phyloP scores from a whole-genome alignment of 2,888 invertebrate species.

The Anthoptus insignis region DNA sequence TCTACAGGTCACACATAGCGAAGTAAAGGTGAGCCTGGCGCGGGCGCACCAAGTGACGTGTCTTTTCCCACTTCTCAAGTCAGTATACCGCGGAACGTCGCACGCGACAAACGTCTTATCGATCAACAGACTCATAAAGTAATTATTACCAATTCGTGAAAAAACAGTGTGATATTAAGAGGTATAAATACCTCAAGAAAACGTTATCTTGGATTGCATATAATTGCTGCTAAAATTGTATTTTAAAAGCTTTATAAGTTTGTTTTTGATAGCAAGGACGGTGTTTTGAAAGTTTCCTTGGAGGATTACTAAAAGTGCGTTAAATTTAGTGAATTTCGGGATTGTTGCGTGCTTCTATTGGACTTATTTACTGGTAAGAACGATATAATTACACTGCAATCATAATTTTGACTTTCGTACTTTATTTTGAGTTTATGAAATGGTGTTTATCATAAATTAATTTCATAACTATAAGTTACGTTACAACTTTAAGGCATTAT shows the following conservation, averaged over 20 bases:
- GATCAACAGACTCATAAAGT: conserved; percentile 43
- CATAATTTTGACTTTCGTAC: too few species aligned
- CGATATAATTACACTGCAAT: too few species aligned
- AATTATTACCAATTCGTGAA: conserved; percentile 64
- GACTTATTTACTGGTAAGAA: conserved; percentile 52
- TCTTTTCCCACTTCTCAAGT: conserved; percentile 68
- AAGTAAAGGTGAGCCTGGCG: conserved; percentile 82
- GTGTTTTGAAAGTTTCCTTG: conserved; percentile 70
- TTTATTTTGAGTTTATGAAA: background rate
- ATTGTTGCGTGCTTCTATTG: conserved; percentile 66
- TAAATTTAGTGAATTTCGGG: conserved; percentile 69
- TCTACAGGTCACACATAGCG: conserved; percentile 52
- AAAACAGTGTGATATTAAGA: conserved; percentile 26
- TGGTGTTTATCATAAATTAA: too few species aligned
- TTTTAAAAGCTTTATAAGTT: conserved; percentile 54
- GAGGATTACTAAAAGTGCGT: conserved; percentile 58
- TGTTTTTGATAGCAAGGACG: conserved; percentile 65
- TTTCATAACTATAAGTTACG: too few species aligned
- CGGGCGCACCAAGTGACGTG: conserved; percentile 83
- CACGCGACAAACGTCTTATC: conserved; percentile 56
- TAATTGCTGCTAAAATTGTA: conserved; percentile 41
- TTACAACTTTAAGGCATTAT: too few species aligned
- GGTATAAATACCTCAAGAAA: conserved; percentile 12
- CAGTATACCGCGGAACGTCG: conserved; percentile 76
- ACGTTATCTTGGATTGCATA: background rate